Base-by-base conservation (phyloP, 2,797 vertebrate species). In the Echeneis naucrates region DNA sequence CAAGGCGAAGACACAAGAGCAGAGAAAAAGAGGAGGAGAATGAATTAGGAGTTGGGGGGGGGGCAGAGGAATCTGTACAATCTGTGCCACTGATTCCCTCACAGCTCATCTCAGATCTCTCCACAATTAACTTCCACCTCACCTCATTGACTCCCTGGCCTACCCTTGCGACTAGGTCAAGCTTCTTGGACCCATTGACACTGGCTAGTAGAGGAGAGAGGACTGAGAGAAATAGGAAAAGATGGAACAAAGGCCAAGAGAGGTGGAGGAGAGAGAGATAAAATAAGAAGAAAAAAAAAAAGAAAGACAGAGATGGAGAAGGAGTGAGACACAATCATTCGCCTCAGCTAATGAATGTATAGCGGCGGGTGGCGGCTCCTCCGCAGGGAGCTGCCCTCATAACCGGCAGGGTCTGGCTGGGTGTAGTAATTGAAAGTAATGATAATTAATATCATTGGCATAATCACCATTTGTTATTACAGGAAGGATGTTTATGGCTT, bases 381-480 rank as follows among this genome's bases (percentile, higher is more conserved):
- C 92, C 91, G 50, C 89, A 82, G 92, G 91, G 90, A 92, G 91
- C 92, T 91, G 81, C 89, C 91, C 89, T 90, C 86, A 81, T 89
- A 93, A 93, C 88, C 75, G 85, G 85, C 90, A 81, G 87, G 86
- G 87, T 86, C 90, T 88, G 79, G 88, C 83, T 87, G 89, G 87
- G 84, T 85, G 88, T 90, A 88, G 82, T 94, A 94, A 94, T 93
- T 93, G 91, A 94, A 92, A 92, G 90, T 92, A 93, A 93, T 93
- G 92, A 93, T 94, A 93, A 95, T 95, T 94, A 94, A 94, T 94
- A 93, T 93, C 78, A 92, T 92, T 83, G 88, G 85, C 87, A 80
- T 92, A 92, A 95, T 94, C 91, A 90, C 90, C 88, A 87, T 88
- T 87, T 64, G 77, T 91, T 92, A 87, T 90, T 85, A 85, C 75